Evolutionary conservation across 37 sponge, comb jelly and placozoan genomes (phyloP).

Genomic region (Mnemiopsis leidyi): DNA sequence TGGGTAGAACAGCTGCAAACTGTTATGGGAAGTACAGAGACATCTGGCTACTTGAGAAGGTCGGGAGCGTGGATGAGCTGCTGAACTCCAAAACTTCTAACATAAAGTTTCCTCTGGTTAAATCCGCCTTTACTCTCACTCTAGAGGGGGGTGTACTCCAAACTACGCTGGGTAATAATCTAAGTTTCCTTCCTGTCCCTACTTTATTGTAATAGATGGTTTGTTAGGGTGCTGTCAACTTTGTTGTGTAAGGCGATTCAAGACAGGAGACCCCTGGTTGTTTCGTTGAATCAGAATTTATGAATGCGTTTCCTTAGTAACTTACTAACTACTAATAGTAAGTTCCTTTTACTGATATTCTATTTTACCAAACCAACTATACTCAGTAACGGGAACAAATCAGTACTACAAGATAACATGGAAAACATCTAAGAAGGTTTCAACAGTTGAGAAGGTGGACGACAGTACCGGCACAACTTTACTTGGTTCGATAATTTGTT

Average conservation of each 20-base stretch:
- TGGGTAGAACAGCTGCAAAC: background rate
- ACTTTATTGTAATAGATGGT: too few species aligned
- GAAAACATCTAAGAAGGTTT: background rate
- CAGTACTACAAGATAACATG: background rate
- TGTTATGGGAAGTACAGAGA: background rate
- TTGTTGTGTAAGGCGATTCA: too few species aligned
- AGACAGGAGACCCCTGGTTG: too few species aligned
- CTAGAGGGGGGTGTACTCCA: background rate
- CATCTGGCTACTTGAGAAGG: background rate
- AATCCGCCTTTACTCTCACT: background rate
- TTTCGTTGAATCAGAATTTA: too few species aligned
- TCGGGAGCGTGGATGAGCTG: background rate
- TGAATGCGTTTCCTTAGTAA: too few species aligned
- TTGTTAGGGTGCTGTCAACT: too few species aligned
- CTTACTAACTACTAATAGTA: too few species aligned
- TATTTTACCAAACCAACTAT: too few species aligned
- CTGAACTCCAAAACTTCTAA: background rate
- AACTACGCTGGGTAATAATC: background rate
- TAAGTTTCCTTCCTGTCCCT: too few species aligned
- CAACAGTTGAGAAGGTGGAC: background rate
- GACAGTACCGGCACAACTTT: background rate
- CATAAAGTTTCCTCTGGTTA: background rate
- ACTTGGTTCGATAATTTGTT: background rate
- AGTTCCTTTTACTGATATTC: too few species aligned
- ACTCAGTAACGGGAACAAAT: background rate